Conservation (phyloP, 1,140 invertebrate species). For the Cyclina sinensis region DNA sequence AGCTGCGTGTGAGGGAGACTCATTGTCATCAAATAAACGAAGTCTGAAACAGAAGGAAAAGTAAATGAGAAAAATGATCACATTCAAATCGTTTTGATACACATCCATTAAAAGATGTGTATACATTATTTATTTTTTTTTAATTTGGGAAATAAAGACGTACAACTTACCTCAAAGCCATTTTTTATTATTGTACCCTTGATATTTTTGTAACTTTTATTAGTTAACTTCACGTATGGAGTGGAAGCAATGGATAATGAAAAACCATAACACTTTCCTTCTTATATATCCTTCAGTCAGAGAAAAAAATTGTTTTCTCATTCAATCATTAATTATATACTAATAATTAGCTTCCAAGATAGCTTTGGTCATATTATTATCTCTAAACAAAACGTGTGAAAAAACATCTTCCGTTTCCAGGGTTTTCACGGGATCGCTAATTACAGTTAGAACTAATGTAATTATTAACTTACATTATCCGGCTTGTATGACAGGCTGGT, state of each 20-base stretch:
- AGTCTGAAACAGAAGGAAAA: conserved; percentile 12
- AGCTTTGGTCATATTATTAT: background rate
- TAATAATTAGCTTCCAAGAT: conserved; percentile 7
- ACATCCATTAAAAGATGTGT: background rate
- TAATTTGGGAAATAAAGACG: background rate
- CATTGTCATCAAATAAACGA: conserved; percentile 35
- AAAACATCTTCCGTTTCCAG: conserved; percentile 5
- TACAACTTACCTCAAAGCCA: no score
- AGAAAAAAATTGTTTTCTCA: background rate
- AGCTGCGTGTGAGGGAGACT: background rate
- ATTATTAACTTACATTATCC: background rate
- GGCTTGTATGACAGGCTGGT: background rate
- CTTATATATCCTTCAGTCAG: background rate
- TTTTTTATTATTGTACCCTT: no score
- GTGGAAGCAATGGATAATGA: background rate
- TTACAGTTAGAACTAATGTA: background rate
- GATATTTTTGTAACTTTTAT: no score
- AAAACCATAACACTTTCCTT: background rate
- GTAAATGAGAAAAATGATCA: background rate
- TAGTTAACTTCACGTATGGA: background rate
- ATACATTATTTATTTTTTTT: background rate
- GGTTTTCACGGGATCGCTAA: background rate
- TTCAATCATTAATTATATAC: conserved; percentile 13
- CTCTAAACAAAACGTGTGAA: background rate
- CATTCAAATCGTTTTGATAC: background rate